Percentiles rank a stretch among this genome's conserved stretches.
These are phyloP conservation scores for Volucella inanis DNA, from an alignment of 2,888 invertebrate genomes.

Conservation along the genomic window DNA sequence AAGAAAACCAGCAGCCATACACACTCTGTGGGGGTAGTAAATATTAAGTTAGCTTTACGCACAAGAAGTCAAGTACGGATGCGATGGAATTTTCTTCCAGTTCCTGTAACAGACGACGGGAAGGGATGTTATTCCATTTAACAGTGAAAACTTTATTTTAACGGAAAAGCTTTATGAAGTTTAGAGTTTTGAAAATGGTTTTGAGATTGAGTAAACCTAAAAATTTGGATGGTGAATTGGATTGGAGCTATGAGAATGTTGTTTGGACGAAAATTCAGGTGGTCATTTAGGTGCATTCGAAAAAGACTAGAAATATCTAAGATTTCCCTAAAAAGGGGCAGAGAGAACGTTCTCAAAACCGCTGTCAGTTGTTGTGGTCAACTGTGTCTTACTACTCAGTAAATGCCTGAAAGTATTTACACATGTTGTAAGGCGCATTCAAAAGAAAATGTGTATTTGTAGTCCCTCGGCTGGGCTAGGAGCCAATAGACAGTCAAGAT, in stretches of 20 bases:
- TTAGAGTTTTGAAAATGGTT: not conserved
- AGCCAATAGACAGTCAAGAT: no score
- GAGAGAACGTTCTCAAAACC: no score
- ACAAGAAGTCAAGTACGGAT: conserved; percentile 58
- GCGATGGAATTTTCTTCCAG: conserved; percentile 62
- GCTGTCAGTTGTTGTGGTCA: no score
- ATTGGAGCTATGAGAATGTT: no score
- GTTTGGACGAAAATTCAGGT: not conserved
- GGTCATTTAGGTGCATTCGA: not conserved
- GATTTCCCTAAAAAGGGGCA: no score
- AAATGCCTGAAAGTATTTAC: no score
- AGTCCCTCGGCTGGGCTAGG: no score
- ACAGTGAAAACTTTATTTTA: conserved; percentile 42
- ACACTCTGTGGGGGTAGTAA: conserved; percentile 40
- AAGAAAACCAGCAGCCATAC: conserved; percentile 45
- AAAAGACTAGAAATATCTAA: no score
- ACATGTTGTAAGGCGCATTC: no score
- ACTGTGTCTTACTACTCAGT: no score
- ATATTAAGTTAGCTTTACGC: conserved; percentile 57
- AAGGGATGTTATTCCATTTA: conserved; percentile 52
- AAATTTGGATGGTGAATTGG: conserved; percentile 40
- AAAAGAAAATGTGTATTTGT: no score
- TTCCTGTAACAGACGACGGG: conserved; percentile 25
- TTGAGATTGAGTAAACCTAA: conserved; percentile 1
- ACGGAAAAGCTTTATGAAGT: conserved; percentile 23